These are phyloP conservation scores for Drosophila paucipuncta DNA, from an alignment of 2,888 invertebrate species.

Conservation along the genomic window DNA sequence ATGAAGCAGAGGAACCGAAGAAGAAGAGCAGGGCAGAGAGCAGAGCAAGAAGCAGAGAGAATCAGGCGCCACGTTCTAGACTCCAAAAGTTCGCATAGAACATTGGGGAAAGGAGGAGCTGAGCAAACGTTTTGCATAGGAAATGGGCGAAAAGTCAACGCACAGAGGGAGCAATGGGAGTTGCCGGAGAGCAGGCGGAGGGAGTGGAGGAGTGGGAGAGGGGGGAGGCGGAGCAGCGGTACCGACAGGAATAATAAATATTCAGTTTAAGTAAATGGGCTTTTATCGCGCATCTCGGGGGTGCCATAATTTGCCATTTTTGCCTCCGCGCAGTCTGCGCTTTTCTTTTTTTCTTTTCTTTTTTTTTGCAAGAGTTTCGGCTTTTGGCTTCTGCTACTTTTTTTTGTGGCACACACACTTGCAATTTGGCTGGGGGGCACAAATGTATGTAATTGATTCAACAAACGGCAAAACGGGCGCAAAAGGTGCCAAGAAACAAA, in stretches of 20 bases:
- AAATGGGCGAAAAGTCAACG: conserved; percentile 69
- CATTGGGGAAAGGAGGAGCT: not conserved
- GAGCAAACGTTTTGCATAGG: conserved; percentile 72
- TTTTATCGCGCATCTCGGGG: conserved; percentile 80
- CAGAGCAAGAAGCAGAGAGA: conserved; percentile 2
- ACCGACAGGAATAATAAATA: conserved; percentile 81
- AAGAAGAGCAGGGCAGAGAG: not conserved
- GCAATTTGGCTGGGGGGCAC: conserved; percentile 55
- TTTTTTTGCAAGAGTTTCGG: conserved; percentile 28
- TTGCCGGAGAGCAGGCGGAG: not conserved
- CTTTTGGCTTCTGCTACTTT: conserved; percentile 11
- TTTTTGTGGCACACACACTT: conserved; percentile 40
- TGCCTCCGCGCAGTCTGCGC: conserved; percentile 62
- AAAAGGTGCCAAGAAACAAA: conserved; percentile 73
- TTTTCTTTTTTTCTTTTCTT: conserved; percentile 26
- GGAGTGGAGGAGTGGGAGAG: not conserved
- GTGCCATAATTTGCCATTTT: conserved; percentile 82
- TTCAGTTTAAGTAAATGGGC: conserved; percentile 82
- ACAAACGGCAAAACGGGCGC: conserved; percentile 55
- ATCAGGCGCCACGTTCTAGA: conserved; percentile 54
- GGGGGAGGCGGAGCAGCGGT: conserved; percentile 39
- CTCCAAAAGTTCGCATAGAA: conserved; percentile 6
- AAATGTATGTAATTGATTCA: conserved; percentile 76
- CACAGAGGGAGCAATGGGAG: conserved; percentile 21
- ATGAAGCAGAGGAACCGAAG: conserved; percentile 32